Percentiles rank a stretch among this genome's conserved stretches.
Conservation (phyloP, 2,113 vertebrate species). For the Seriola rivoliana region DNA sequence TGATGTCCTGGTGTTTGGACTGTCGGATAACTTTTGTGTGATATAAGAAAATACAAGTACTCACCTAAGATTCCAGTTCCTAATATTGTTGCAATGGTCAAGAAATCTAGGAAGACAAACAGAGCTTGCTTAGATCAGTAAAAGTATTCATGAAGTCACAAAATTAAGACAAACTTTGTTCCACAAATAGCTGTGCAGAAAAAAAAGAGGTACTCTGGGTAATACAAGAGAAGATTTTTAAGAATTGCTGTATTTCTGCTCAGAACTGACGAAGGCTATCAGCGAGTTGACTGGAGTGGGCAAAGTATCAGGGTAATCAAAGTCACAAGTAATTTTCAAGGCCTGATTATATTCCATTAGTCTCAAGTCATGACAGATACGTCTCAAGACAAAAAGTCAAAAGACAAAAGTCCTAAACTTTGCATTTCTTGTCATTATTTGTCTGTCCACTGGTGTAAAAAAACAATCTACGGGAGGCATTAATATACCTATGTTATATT, state of each 20-base stretch:
- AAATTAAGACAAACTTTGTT: not conserved
- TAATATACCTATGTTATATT: not conserved
- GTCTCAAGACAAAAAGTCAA: no score
- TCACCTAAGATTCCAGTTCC: conserved; percentile 84
- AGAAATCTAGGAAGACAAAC: conserved; percentile 75
- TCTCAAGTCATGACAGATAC: no score
- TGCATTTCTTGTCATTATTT: not conserved
- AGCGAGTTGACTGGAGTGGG: no score
- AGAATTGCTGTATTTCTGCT: not conserved
- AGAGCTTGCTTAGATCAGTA: conserved; percentile 6
- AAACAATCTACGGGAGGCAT: not conserved
- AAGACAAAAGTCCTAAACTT: not conserved
- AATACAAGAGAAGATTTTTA: not conserved
- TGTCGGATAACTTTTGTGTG: not conserved
- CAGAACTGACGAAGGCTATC: not conserved
- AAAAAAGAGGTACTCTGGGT: not conserved
- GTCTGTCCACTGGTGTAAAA: no score
- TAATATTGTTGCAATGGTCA: conserved; percentile 82
- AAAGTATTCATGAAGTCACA: not conserved
- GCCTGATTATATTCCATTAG: no score
- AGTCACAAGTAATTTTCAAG: no score
- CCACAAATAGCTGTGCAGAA: not conserved
- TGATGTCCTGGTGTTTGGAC: not conserved
- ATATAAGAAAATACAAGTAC: conserved; percentile 34
- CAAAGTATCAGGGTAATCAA: no score